phyloP scores from a whole-genome alignment of 2,888 invertebrate genomes.

The Callinectes sapidus region DNA sequence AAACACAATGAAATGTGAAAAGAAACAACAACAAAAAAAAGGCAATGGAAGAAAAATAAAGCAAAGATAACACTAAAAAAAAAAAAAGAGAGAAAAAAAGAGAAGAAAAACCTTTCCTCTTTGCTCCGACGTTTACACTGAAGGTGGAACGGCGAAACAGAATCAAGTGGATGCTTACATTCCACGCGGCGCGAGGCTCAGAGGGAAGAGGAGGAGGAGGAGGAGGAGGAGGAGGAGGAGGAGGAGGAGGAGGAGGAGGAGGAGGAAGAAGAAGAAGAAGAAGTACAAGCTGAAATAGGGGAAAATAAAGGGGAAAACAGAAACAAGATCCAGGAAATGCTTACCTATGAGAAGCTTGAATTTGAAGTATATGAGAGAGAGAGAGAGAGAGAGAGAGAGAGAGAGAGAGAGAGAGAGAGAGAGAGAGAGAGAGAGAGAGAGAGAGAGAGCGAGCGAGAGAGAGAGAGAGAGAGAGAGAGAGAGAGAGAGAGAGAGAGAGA shows the following conservation, averaged over 20 bases:
- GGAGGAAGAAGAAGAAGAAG: background rate
- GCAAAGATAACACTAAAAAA: background rate
- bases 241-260: conserved; percentile 3
- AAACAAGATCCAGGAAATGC: background rate
- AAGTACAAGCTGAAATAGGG: background rate
- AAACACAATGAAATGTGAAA: background rate
- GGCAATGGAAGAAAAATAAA: no score
- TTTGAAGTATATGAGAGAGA: background rate
- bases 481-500: background rate
- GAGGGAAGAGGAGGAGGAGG: background rate
- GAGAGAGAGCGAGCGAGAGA: conserved; percentile 9
- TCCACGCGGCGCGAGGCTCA: background rate
- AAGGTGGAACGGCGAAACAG: background rate
- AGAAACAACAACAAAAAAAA: background rate
- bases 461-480: background rate
- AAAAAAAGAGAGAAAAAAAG: background rate
- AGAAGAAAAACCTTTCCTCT: background rate
- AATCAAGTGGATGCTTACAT: conserved; percentile 35
- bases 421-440: conserved; percentile 35
- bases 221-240: conserved; percentile 17
- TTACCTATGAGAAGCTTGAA: background rate
- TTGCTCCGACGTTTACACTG: conserved; percentile 30
- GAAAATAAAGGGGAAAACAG: background rate
- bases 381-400: conserved; percentile 38
- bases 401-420: conserved; percentile 37